Base-by-base conservation (phyloP, 2,797 vertebrate genomes). In the Eospalax fontanierii region DNA sequence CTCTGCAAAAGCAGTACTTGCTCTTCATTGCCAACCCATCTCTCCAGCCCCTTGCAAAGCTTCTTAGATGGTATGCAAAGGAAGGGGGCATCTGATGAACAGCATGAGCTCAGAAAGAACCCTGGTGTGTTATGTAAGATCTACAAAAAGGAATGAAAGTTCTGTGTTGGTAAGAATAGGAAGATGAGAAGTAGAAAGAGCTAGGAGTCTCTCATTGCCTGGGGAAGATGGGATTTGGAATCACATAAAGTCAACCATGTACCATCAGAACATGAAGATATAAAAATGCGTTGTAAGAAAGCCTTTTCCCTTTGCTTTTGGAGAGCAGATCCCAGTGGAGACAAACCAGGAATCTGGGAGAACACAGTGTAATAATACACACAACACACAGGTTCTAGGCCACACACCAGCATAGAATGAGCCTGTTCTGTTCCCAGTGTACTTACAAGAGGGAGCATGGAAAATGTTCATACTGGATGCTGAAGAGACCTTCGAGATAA, bases 91-190 rank as follows among this genome's bases (percentile, higher is more conserved):
- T 57, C 85, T 90, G 46, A 38, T 2, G 12, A 43, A 33, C 59
- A 70, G 26, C 63, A 59, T 9, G 30, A 65, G 57, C 30, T 61
- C 71, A 65, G 74, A 59, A 70, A 65, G 54, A 82, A 87, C 6
- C 65, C 74, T 12, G 9, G 12, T 86, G 4, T 61, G 35, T 38
- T 81, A 61, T 16, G 50, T 12, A 70, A 68, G 14, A 10, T 57
- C 15, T 19, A 86, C 74, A 90, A 68, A 24, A 21, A 30, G 11
- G 38, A 80, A 89, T 26, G 59, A 88, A 93, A 81, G n/a, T 30
- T 68, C 81, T 40, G 71, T 24, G 4, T 68, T 66, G 28, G 8
- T 43, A 50, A 90, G 38, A 84, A 87, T 35, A 15, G 33, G 11
- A 91, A 80, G 12, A 15, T 71, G 19, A 68, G 59, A 80, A 75